Percentiles rank a stretch among this genome's conserved stretches.
phyloP scores from a whole-genome alignment of 2,888 invertebrate species.

The Camponotus fellah region DNA sequence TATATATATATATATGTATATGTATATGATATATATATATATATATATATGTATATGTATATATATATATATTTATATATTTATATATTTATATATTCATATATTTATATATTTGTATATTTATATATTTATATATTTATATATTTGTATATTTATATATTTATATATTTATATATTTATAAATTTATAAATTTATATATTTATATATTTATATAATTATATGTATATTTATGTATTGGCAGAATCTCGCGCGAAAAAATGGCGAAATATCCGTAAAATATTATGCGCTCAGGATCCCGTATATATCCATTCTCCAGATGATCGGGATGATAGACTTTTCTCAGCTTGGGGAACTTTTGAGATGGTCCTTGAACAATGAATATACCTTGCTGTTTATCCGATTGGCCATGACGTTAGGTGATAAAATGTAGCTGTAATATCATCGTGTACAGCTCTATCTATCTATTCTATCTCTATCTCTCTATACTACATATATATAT shows the following conservation, averaged over 20 bases:
- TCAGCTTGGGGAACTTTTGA: constrained; percentile 87
- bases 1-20: too few relatives aligned
- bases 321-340: constrained; percentile 79
- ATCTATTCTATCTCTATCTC: constrained; percentile 46
- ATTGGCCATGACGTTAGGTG: constrained; percentile 77
- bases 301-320: constrained; percentile 10
- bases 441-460: constrained; percentile 67
- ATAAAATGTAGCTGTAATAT: constrained; percentile 60
- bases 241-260: constrained; percentile 25
- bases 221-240: background rate
- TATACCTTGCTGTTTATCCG: constrained; percentile 65
- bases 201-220: too few relatives aligned
- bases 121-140: too few relatives aligned
- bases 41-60: too few relatives aligned
- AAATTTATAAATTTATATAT: too few relatives aligned
- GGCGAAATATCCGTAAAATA: constrained; percentile 32
- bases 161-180: too few relatives aligned
- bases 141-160: too few relatives aligned
- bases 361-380: constrained; percentile 87
- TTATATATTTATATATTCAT: too few relatives aligned
- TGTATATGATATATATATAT: too few relatives aligned
- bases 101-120: too few relatives aligned
- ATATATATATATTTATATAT: too few relatives aligned
- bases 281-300: constrained; percentile 12
- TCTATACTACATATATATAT: constrained; percentile 37